Evolutionary conservation across 1,140 invertebrate genomes (phyloP), one percentile per base, ranked within the genome.

Genomic region (Caenorhabditis brenneri): DNA sequence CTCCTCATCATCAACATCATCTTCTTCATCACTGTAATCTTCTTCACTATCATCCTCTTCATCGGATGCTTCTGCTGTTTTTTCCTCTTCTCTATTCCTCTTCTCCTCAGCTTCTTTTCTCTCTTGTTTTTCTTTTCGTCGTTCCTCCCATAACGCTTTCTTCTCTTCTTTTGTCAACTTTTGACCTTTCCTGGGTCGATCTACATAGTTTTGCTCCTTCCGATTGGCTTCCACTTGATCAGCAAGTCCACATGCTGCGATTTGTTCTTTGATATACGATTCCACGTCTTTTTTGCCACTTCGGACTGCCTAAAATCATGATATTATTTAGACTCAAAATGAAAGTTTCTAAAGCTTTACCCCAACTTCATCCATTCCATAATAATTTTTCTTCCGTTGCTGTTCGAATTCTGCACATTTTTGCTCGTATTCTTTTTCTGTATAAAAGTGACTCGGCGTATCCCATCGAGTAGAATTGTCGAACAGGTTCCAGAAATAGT

Each of bases 341-440:
- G 1, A 0, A 1, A n/a, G 22, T 31, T 24, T 58, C 55, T 3
- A 58, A 24, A 58, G 9, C 12, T 10, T 58, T n/a, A 48, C 48
- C 39, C 49, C 22, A 48, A 80, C 46, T 12, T 53, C 51, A 51
- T 80, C 79, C 79, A 80, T 31, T 53, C 79, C 79, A 53, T 80
- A 53, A 31, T 80, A 55, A 80, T 80, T 80, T 10, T 80, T 53
- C 79, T 29, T 80, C 48, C 79, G 22, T 22, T 80, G 48, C 31
- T 80, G 39, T 12, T 80, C 65, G 24, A 74, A 74, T 7, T 74
- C 65, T 27, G 29, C 5, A 27, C 65, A 74, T 24, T 74, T 74
- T 19, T 74, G 36, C 15, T 74, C 65, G n/a, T 74, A 74, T 9
- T 74, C 29, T 42, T 74, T n/a, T 9, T 74, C 65, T 0, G 65